Evolutionary conservation across 2,888 invertebrate species (phyloP).

Genomic region (Drosophila phalerata): DNA sequence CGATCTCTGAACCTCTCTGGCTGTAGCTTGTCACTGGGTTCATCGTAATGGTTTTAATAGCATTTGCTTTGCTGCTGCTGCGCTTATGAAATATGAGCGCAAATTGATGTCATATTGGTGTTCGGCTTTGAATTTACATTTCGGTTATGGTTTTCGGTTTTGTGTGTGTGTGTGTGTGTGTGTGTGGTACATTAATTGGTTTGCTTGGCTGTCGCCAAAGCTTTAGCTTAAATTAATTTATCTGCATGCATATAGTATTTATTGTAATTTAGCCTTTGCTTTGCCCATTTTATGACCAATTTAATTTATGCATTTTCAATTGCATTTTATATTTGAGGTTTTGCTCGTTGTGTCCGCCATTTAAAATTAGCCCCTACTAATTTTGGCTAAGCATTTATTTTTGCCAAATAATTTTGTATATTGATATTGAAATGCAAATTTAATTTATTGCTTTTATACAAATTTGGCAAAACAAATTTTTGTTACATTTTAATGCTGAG

Average conservation of each 20-base stretch:
- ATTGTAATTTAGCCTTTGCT: conserved; percentile 24
- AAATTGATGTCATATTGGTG: conserved; percentile 63
- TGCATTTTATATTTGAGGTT: conserved; percentile 51
- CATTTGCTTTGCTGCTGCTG: conserved; percentile 47
- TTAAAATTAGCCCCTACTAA: conserved; percentile 54
- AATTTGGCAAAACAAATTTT: conserved; percentile 18
- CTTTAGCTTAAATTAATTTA: conserved; percentile 57
- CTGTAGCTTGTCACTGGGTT: conserved; percentile 52
- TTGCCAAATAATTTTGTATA: conserved; percentile 44
- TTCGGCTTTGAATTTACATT: conserved; percentile 54
- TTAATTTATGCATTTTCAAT: conserved; percentile 63
- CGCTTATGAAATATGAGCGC: conserved; percentile 62
- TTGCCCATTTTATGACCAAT: conserved; percentile 43
- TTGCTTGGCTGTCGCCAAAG: conserved; percentile 55
- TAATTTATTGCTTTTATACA: conserved; percentile 36
- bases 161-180: conserved; percentile 22
- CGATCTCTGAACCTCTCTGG: conserved; percentile 37
- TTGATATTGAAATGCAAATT: conserved; percentile 30
- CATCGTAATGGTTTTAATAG: conserved; percentile 63
- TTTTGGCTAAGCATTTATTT: conserved; percentile 52
- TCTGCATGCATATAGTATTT: conserved; percentile 14
- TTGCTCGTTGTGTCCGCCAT: conserved; percentile 32
- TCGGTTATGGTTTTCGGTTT: conserved; percentile 22
- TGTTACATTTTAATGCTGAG: conserved; percentile 16
- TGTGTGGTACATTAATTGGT: conserved; percentile 49